A percentile compares a stretch with the other conserved stretches of the same genome.
Conservation (phyloP, 2,113 vertebrate genomes). For the Gobio gobio region DNA sequence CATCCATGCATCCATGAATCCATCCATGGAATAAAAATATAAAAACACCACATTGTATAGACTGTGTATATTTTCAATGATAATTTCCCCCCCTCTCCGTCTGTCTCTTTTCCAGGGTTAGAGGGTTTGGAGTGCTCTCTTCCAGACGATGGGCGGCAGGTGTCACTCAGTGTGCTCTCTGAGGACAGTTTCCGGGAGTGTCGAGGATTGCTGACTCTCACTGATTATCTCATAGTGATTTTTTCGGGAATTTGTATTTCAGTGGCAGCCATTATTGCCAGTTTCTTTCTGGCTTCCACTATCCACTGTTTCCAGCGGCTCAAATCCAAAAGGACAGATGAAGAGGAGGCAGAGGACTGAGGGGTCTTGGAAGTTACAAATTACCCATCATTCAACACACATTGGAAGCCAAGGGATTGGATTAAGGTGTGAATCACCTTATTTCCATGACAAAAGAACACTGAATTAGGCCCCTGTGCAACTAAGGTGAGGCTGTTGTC, state of each 20-base stretch:
- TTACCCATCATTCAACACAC: conserved; percentile 24
- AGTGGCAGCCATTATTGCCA: conserved; percentile 87
- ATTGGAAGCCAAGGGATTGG: neutral
- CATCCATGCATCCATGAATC: too few relatives aligned
- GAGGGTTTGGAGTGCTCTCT: conserved; percentile 87
- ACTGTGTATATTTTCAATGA: neutral
- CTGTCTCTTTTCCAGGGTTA: conserved; percentile 74
- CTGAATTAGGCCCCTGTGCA: conserved; percentile 1
- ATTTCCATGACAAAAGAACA: conserved; percentile 35
- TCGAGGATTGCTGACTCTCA: conserved; percentile 83
- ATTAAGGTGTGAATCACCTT: conserved; percentile 6
- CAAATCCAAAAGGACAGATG: conserved; percentile 82
- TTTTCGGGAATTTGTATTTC: conserved; percentile 92
- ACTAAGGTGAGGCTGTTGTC: conserved; percentile 25
- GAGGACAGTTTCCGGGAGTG: conserved; percentile 91
- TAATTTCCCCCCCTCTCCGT: neutral
- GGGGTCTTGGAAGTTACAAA: neutral
- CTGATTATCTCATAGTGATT: conserved; percentile 91
- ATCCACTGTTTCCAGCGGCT: conserved; percentile 92
- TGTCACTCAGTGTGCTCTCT: conserved; percentile 85
- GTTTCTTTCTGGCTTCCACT: conserved; percentile 90
- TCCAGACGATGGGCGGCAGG: conserved; percentile 78
- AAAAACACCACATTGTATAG: too few relatives aligned
- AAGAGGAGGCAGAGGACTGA: conserved; percentile 77
- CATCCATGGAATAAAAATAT: too few relatives aligned